Conservation (phyloP, 53 echinoderm and acorn worm genomes). For the Temnopleurus reevesii region DNA sequence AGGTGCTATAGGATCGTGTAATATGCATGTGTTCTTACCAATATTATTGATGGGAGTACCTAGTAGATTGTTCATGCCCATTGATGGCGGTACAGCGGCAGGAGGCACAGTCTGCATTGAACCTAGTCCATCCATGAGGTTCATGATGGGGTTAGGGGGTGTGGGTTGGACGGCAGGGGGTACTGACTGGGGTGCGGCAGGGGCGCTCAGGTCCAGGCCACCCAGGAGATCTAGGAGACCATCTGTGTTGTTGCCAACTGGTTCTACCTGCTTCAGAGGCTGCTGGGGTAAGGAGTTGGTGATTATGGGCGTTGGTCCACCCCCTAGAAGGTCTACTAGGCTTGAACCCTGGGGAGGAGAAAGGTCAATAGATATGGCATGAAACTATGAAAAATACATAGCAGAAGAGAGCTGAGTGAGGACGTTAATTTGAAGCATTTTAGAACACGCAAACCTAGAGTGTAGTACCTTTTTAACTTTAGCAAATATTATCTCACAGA, state of each 20-base stretch:
- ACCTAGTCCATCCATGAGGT: constrained; percentile 89
- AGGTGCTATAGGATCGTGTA: too few relatives aligned
- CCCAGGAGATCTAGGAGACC: constrained; percentile 86
- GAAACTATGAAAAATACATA: too few relatives aligned
- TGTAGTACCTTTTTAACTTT: too few relatives aligned
- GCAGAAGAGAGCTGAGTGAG: neutral
- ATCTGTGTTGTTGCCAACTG: constrained; percentile 36
- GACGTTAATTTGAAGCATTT: too few relatives aligned
- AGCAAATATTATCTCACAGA: too few relatives aligned
- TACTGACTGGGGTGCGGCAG: constrained; percentile 52
- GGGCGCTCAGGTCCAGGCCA: constrained; percentile 74
- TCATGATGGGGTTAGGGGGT: constrained; percentile 68
- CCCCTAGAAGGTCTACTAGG: constrained; percentile 84
- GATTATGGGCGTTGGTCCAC: constrained; percentile 42
- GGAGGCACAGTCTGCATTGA: constrained; percentile 75
- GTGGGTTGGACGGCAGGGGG: constrained; percentile 65
- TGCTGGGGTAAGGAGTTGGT: constrained; percentile 47
- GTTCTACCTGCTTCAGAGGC: neutral
- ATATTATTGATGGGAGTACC: constrained; percentile 80
- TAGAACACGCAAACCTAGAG: too few relatives aligned
- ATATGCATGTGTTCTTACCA: constrained; percentile 38
- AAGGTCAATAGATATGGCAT: too few relatives aligned
- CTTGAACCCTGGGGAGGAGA: constrained; percentile 75
- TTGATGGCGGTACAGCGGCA: constrained; percentile 54
- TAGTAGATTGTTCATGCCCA: constrained; percentile 62